Evolutionary conservation across 2,113 vertebrate species (phyloP).

Genomic region (Erythrocebus patas): DNA sequence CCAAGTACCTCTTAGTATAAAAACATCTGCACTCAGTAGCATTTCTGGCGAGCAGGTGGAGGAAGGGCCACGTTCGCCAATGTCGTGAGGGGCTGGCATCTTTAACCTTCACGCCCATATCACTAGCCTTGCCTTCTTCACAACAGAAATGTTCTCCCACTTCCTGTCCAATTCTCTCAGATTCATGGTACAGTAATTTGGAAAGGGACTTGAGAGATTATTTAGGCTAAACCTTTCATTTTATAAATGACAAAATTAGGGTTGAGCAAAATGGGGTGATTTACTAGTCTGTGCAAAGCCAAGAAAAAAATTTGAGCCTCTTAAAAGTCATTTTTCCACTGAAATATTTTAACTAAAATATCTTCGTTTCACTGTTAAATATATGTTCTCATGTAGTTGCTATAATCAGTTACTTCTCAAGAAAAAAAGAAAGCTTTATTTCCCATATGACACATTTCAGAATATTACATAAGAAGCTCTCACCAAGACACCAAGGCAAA

Average conservation of each 20-base stretch:
- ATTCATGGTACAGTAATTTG: background rate
- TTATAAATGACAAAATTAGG: background rate
- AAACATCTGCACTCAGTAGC: background rate
- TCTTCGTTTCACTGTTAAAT: slow-evolving; percentile 36
- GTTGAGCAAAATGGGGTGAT: background rate
- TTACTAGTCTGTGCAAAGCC: background rate
- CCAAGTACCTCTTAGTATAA: background rate
- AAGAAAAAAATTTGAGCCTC: slow-evolving; percentile 28
- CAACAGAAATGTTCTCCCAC: background rate
- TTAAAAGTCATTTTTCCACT: slow-evolving; percentile 45
- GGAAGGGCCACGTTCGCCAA: background rate
- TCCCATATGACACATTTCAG: slow-evolving; percentile 64
- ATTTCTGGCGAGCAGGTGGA: background rate
- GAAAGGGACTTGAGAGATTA: background rate
- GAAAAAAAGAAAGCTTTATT: slow-evolving; percentile 46
- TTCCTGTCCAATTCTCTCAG: background rate
- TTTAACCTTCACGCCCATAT: background rate
- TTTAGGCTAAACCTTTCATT: slow-evolving; percentile 26
- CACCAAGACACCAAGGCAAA: slow-evolving; percentile 44
- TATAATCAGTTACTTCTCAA: slow-evolving; percentile 57
- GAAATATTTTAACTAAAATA: slow-evolving; percentile 50
- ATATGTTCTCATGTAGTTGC: slow-evolving; percentile 54
- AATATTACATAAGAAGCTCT: slow-evolving; percentile 59
- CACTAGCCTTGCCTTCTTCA: background rate
- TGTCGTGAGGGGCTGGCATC: background rate